Conservation (phyloP, 2,888 invertebrate species). For the Thalpophila matura region DNA sequence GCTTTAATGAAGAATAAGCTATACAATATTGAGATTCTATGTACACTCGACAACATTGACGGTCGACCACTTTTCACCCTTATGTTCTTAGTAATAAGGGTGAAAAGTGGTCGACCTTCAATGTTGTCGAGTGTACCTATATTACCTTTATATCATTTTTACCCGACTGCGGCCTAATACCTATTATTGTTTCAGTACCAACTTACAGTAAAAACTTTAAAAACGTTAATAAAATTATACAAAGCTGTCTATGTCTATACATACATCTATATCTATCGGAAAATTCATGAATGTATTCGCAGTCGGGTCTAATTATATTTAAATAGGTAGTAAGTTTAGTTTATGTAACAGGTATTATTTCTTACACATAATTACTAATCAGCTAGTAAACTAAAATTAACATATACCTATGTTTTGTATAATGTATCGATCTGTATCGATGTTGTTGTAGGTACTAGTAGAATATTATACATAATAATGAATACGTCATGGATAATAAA, state of each 20-base stretch:
- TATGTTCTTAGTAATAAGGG: too few relatives aligned
- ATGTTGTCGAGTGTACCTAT: too few relatives aligned
- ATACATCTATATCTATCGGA: not conserved
- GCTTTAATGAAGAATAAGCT: slow-evolving; percentile 39
- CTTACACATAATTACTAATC: slow-evolving; percentile 23
- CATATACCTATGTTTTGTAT: slow-evolving; percentile 5
- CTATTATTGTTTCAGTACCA: too few relatives aligned
- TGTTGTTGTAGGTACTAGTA: too few relatives aligned
- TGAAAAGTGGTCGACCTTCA: too few relatives aligned
- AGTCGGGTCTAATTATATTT: slow-evolving; percentile 11
- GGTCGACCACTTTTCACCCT: too few relatives aligned
- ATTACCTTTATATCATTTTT: not conserved
- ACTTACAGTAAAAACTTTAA: too few relatives aligned
- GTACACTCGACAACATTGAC: too few relatives aligned
- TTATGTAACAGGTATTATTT: not conserved
- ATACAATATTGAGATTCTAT: slow-evolving; percentile 19
- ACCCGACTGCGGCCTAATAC: slow-evolving; percentile 12
- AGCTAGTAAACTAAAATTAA: slow-evolving; percentile 11
- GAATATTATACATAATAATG: too few relatives aligned
- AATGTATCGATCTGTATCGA: slow-evolving; percentile 16
- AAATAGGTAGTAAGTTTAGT: too few relatives aligned
- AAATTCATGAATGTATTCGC: not conserved
- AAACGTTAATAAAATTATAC: too few relatives aligned
- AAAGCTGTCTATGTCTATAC: not conserved
- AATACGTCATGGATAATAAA: not conserved